Conservation (phyloP, 2,797 vertebrate species). For the Pangasius djambal region DNA sequence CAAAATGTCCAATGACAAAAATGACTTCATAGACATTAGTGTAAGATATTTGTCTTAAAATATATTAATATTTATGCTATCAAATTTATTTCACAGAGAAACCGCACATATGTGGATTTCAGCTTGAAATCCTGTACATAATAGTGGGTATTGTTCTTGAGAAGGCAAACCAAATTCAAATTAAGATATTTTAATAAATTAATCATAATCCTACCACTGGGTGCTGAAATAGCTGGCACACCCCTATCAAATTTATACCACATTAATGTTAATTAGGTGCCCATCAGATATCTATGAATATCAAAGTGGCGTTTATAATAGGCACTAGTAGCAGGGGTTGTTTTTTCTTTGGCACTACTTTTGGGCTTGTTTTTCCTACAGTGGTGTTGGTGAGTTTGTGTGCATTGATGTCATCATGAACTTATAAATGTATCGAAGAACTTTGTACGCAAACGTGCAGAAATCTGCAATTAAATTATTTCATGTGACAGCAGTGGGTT, state of each 20-base stretch:
- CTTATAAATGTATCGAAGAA: no score
- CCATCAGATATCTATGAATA: not conserved
- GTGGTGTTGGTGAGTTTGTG: no score
- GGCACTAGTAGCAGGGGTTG: no score
- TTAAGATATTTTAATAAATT: not conserved
- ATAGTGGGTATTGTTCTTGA: not conserved
- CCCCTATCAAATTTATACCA: not conserved
- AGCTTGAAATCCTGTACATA: not conserved
- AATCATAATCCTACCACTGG: constrained; percentile 6
- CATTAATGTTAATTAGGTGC: not conserved
- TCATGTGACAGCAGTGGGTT: no score
- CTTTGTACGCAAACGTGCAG: no score
- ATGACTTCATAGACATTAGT: not conserved
- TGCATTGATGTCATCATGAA: no score
- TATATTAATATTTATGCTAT: not conserved
- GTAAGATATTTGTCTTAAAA: not conserved
- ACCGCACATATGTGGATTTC: not conserved
- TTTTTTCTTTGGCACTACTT: no score
- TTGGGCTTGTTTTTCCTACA: no score
- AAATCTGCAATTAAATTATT: no score
- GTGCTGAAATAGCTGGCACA: not conserved
- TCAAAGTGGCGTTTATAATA: not conserved
- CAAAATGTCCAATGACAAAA: constrained; percentile 21
- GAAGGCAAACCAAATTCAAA: not conserved
- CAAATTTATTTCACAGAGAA: not conserved